These are phyloP conservation scores for Chymomyza amoena DNA, from an alignment of 2,888 invertebrate species.

Conservation along the genomic window DNA sequence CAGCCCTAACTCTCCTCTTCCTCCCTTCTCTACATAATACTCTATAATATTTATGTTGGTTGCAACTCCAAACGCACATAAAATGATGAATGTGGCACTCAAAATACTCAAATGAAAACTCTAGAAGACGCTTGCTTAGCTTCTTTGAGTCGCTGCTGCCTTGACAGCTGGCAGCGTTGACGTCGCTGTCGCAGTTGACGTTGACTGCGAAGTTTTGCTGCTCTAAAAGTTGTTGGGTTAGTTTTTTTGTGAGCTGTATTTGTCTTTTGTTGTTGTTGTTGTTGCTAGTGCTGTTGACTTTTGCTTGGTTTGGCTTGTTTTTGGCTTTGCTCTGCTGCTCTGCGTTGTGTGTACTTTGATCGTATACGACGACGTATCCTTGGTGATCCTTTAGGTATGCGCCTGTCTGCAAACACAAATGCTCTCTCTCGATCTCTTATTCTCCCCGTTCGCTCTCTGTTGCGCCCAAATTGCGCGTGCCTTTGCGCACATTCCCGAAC, in stretches of 20 bases:
- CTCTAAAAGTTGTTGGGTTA: constrained; percentile 63
- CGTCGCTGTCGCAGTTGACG: background rate
- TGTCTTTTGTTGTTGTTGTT: constrained; percentile 47
- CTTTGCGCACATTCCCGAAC: background rate
- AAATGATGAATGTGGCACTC: constrained; percentile 4
- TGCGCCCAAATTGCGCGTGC: background rate
- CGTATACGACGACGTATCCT: background rate
- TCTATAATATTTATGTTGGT: background rate
- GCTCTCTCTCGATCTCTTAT: background rate
- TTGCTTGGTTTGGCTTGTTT: constrained; percentile 19
- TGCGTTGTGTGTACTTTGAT: background rate
- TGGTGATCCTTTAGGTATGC: background rate
- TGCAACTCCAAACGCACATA: constrained; percentile 10
- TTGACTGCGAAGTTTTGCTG: constrained; percentile 14
- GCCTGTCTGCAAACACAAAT: background rate
- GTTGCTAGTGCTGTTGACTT: constrained; percentile 24
- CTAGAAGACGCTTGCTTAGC: background rate
- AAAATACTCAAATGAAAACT: background rate
- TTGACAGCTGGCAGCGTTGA: background rate
- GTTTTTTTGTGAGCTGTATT: constrained; percentile 55
- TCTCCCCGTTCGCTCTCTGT: background rate
- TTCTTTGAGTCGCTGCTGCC: background rate
- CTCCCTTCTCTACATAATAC: background rate
- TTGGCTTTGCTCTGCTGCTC: constrained; percentile 3
- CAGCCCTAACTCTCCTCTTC: constrained; percentile 10